Percentiles rank a stretch among this genome's conserved stretches.
These are phyloP conservation scores for Cantharis rufa DNA, from an alignment of 2,888 invertebrate species.

Conservation along the genomic window DNA sequence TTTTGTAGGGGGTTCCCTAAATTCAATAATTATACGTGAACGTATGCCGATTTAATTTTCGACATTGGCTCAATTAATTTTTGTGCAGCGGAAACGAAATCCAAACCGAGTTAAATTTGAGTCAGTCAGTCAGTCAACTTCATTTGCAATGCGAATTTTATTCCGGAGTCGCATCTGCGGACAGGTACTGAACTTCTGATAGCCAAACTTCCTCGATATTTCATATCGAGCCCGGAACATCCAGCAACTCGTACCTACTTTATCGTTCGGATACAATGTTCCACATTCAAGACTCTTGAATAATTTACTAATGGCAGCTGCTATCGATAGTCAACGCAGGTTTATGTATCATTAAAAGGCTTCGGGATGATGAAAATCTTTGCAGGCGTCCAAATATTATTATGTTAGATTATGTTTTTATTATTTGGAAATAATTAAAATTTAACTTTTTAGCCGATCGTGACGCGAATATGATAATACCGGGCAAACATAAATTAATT, in stretches of 20 bases:
- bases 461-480: neutral
- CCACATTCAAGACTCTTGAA: conserved; percentile 30
- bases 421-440: neutral
- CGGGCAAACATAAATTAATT: neutral
- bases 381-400: neutral
- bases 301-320: conserved; percentile 30
- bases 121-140: neutral
- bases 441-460: neutral
- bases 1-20: conserved; percentile 29
- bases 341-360: neutral
- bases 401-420: neutral
- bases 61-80: conserved; percentile 21
- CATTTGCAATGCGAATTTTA: conserved; percentile 34
- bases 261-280: conserved; percentile 28
- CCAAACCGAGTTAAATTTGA: neutral
- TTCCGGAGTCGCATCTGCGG: conserved; percentile 24
- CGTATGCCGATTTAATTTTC: conserved; percentile 33
- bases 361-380: neutral
- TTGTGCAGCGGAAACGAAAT: conserved; percentile 11
- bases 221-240: conserved; percentile 30
- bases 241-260: conserved; percentile 22
- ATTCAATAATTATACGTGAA: conserved; percentile 40
- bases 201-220: conserved; percentile 31
- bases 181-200: conserved; percentile 24
- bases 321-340: conserved; percentile 8